These are phyloP conservation scores for Triplophysa dalaica DNA, from an alignment of 2,113 vertebrate genomes.

Conservation along the genomic window DNA sequence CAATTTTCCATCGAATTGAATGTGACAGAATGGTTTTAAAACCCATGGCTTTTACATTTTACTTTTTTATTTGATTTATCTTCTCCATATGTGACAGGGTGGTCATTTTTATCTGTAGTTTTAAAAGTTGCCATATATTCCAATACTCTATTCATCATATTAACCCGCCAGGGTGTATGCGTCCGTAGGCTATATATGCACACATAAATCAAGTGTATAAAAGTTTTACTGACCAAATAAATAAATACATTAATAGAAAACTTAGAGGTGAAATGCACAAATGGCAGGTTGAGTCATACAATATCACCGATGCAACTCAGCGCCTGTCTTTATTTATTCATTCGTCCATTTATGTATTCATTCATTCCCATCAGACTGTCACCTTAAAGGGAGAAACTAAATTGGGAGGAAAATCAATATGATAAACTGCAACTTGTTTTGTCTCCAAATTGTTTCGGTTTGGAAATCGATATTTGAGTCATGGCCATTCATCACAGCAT, in stretches of 20 bases:
- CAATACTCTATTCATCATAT: conserved; percentile 29
- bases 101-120: conserved; percentile 24
- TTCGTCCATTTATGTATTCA: conserved; percentile 64
- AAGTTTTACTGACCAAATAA: not conserved
- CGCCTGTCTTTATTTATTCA: conserved; percentile 56
- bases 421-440: conserved; percentile 84
- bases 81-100: conserved; percentile 13
- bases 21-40: not conserved
- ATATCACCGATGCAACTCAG: conserved; percentile 60
- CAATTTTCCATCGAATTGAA: not conserved
- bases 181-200: not conserved
- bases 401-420: conserved; percentile 80
- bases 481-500: conserved; percentile 76
- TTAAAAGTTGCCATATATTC: not conserved
- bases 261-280: not conserved
- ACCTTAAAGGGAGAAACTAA: conserved; percentile 73
- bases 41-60: not conserved
- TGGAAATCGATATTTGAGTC: conserved; percentile 78
- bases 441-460: conserved; percentile 83
- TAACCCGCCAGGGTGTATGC: not conserved
- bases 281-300: conserved; percentile 38
- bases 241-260: not conserved
- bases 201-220: not conserved
- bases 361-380: conserved; percentile 68
- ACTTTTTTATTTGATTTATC: not conserved